Evolutionary conservation across 2,888 invertebrate genomes (phyloP).

Genomic region (Apocheima hispidaria): DNA sequence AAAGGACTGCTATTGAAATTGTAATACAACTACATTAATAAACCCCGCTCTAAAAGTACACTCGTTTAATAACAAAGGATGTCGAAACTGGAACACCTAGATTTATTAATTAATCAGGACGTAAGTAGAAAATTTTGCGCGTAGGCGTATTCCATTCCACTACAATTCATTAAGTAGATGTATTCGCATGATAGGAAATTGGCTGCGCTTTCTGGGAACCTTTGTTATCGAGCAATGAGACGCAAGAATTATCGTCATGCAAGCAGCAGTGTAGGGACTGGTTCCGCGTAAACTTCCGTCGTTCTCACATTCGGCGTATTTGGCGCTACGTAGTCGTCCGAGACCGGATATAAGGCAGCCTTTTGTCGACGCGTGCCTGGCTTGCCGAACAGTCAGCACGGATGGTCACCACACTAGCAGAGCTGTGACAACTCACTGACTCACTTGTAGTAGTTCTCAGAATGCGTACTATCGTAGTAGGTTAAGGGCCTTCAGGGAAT

Average conservation of each 20-base stretch:
- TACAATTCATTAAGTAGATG: slow-evolving; percentile 41
- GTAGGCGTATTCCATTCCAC: slow-evolving; percentile 36
- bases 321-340: slow-evolving; percentile 56
- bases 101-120: slow-evolving; percentile 36
- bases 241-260: slow-evolving; percentile 59
- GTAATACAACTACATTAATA: slow-evolving; percentile 9
- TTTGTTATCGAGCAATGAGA: slow-evolving; percentile 56
- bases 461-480: slow-evolving; percentile 50
- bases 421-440: slow-evolving; percentile 53
- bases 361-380: slow-evolving; percentile 71
- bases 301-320: slow-evolving; percentile 66
- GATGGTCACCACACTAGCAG: slow-evolving; percentile 46
- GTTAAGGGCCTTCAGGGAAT: slow-evolving; percentile 22
- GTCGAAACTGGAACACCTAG: slow-evolving; percentile 31
- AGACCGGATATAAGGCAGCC: slow-evolving; percentile 69
- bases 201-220: slow-evolving; percentile 44
- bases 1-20: slow-evolving; percentile 2
- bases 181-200: slow-evolving; percentile 43
- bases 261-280: slow-evolving; percentile 54
- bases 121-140: slow-evolving; percentile 38
- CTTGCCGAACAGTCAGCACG: slow-evolving; percentile 55
- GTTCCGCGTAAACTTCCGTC: slow-evolving; percentile 73
- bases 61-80: slow-evolving; percentile 26
- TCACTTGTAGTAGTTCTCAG: slow-evolving; percentile 59
- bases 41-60: slow-evolving; percentile 21